A percentile compares a stretch with the other conserved stretches of the same genome.
Conservation (phyloP, 2,888 invertebrate species). For the Eugnorisma glareosa region DNA sequence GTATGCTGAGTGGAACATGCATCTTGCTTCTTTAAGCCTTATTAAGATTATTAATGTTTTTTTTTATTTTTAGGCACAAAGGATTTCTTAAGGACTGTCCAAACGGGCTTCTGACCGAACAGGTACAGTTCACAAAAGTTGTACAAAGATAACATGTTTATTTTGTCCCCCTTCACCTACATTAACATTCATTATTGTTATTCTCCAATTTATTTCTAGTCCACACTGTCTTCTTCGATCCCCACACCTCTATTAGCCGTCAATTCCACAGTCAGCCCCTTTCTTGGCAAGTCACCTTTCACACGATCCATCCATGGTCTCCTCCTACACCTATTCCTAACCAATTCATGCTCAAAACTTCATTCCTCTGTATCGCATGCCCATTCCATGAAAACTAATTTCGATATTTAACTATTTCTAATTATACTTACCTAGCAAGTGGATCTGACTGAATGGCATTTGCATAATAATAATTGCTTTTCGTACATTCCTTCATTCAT, state of each 20-base stretch:
- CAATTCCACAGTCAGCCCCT: not conserved
- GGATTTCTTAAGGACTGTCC: constrained; percentile 99
- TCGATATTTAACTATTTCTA: not conserved
- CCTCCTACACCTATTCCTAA: not conserved
- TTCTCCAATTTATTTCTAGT: not conserved
- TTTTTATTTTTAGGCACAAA: constrained; percentile 93
- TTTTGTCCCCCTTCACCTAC: not conserved
- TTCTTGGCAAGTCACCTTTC: not conserved
- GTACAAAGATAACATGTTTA: not conserved
- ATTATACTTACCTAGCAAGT: not conserved
- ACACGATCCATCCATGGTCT: not conserved
- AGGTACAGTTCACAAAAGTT: constrained; percentile 90
- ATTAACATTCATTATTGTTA: not conserved
- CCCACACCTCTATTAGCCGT: not conserved
- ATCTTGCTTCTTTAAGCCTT: not conserved
- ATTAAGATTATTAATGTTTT: not conserved
- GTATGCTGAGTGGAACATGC: constrained; percentile 71
- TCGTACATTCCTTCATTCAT: not conserved
- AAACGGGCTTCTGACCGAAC: constrained; percentile 98
- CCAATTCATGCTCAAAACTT: not conserved
- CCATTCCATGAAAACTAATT: not conserved
- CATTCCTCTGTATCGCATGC: not conserved
- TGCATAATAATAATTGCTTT: not conserved
- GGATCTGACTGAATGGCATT: not conserved
- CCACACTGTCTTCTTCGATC: not conserved